Evolutionary conservation across 2,797 vertebrate genomes (phyloP).

Genomic region (Emys orbicularis): DNA sequence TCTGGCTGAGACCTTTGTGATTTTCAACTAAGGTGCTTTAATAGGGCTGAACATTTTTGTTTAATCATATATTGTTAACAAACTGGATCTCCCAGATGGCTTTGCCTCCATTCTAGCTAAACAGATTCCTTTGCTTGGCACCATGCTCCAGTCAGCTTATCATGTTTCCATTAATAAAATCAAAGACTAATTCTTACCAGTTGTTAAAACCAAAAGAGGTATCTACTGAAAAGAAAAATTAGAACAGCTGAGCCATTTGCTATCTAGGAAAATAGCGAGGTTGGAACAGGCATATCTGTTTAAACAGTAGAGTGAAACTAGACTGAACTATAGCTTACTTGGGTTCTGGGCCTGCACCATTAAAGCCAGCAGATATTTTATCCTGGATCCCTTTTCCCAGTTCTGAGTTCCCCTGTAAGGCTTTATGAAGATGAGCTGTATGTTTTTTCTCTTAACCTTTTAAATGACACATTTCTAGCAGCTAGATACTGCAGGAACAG

Average conservation of each 20-base stretch:
- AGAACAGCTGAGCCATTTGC: conserved; percentile 1
- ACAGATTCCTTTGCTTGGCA: neutral
- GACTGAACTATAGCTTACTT: neutral
- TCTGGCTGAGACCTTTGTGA: neutral
- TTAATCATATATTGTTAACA: neutral
- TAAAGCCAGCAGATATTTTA: neutral
- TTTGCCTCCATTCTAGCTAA: neutral
- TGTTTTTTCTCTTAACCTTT: neutral
- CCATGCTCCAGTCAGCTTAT: rapidly evolving
- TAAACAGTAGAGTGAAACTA: neutral
- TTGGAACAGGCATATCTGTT: neutral
- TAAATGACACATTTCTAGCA: neutral
- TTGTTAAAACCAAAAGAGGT: conserved; percentile 13
- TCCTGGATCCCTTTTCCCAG: neutral
- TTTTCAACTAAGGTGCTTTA: neutral
- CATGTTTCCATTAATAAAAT: neutral
- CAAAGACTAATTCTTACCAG: neutral
- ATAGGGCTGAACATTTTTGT: neutral
- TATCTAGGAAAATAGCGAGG: neutral
- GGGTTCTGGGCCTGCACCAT: neutral
- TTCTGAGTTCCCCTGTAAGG: neutral
- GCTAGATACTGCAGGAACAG: neutral
- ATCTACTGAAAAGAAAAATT: conserved; percentile 1
- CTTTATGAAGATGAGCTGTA: neutral
- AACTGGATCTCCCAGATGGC: neutral